phyloP scores from a whole-genome alignment of 2,888 invertebrate genomes.

The Drosophila crucigera region DNA sequence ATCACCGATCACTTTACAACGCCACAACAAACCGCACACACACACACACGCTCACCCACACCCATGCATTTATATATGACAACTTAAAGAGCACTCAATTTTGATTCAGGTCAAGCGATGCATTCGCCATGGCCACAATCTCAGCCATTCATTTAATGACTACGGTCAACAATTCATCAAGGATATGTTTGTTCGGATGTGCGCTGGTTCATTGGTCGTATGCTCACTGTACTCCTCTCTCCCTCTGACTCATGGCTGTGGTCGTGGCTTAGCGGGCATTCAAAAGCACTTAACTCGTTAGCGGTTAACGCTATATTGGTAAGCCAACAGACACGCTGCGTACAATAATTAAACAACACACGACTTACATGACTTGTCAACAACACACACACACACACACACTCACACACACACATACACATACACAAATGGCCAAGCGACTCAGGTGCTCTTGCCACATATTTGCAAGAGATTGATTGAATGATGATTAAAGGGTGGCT shows the following conservation, averaged over 20 bases:
- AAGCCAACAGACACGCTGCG: slow-evolving; percentile 58
- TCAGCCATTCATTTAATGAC: slow-evolving; percentile 64
- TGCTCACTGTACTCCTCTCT: slow-evolving; percentile 2
- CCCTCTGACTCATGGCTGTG: slow-evolving; percentile 41
- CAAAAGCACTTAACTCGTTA: slow-evolving; percentile 81
- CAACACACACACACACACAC: slow-evolving; percentile 46
- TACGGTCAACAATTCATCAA: slow-evolving; percentile 79
- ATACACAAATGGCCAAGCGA: slow-evolving; percentile 22
- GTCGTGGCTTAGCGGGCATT: slow-evolving; percentile 62
- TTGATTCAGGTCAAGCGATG: slow-evolving; percentile 57
- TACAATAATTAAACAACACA: slow-evolving; percentile 74
- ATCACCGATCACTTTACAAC: slow-evolving; percentile 25
- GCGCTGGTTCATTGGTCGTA: slow-evolving; percentile 8
- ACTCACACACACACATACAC: slow-evolving; percentile 32
- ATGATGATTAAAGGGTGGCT: slow-evolving; percentile 49
- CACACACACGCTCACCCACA: slow-evolving; percentile 8
- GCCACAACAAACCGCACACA: slow-evolving; percentile 25
- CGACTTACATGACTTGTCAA: slow-evolving; percentile 68
- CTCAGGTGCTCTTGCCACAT: slow-evolving; percentile 36
- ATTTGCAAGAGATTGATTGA: slow-evolving; percentile 70
- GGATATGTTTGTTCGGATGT: slow-evolving; percentile 53
- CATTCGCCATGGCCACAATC: slow-evolving; percentile 44
- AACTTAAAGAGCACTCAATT: slow-evolving; percentile 45
- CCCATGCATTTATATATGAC: slow-evolving; percentile 14
- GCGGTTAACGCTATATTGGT: slow-evolving; percentile 76